A percentile compares a stretch with the other conserved stretches of the same genome.
These are phyloP conservation scores for Dasyprocta punctata DNA, from an alignment of 2,113 vertebrate species.

Conservation along the genomic window DNA sequence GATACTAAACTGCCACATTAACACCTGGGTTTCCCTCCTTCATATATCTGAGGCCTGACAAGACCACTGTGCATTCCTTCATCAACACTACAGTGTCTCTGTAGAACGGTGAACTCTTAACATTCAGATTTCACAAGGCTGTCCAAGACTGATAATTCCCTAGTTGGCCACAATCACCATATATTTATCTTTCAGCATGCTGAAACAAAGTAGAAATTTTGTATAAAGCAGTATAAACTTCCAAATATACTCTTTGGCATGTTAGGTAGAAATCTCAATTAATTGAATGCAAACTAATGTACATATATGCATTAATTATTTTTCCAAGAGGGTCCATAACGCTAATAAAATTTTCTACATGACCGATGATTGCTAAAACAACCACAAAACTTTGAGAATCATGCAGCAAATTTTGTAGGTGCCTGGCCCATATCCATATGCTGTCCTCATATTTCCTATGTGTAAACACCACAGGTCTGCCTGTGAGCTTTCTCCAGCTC, in stretches of 20 bases:
- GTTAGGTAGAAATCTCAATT: background rate
- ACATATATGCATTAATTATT: background rate
- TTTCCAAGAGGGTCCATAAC: background rate
- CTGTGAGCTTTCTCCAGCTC: background rate
- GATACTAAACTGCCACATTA: background rate
- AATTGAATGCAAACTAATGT: background rate
- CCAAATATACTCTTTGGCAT: background rate
- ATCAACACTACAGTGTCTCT: background rate
- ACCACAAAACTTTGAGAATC: background rate
- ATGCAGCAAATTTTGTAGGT: background rate
- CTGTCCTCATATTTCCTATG: background rate
- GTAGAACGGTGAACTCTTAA: background rate
- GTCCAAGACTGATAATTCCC: background rate
- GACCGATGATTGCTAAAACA: background rate
- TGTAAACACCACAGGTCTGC: background rate
- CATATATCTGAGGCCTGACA: background rate
- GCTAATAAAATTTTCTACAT: slow-evolving; percentile 16
- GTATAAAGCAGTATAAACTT: background rate
- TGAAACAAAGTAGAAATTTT: background rate
- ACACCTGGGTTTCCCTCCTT: background rate
- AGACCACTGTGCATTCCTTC: background rate
- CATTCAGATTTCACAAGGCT: background rate
- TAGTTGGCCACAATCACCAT: background rate
- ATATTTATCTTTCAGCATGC: background rate
- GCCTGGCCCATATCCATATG: background rate